Base-by-base conservation (phyloP, 2,888 invertebrate genomes). In the Panorpa germanica region DNA sequence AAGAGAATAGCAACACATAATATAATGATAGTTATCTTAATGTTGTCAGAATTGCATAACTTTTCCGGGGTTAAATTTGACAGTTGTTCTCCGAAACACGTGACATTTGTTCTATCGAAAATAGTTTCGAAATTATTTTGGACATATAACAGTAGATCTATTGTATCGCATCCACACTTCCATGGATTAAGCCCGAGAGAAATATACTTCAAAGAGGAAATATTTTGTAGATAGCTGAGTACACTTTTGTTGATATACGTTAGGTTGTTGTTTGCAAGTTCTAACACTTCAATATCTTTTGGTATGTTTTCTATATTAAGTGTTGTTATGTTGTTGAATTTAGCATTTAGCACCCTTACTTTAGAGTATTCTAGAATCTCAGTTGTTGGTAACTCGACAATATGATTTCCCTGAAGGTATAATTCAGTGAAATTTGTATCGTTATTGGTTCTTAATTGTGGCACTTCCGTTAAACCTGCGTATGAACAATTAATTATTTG, bases 101-200 rank as follows among this genome's bases (percentile, higher is more conserved):
- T 37, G 40, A 54, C 47, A 8, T 45, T 38, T 3, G 39, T 37
- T 4, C 45, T 41, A 36, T 54, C 51, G 0, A 34, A 31, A 11
- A 56, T 52, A 2, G 37, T 38, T n/a, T 40, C 37, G 15, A 45
- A 52, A 26, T 56, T 53, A 4, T 45, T 45, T 33, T 63, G 61
- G 2, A 69, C 45, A 41, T 65, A 70, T 11, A 58, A 53, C 6
- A 74, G 46, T 25, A 81, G 59, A 6, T 61, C 50, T 30, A 57
- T 59, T 13, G 70, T 59, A 1, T 58, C 50, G 43, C 82, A 82
- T 40, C 66, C 61, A 46, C 82, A 82, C 5, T 47, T 45, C 61
- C 78, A 66, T 1, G 72, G 71, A 46, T 82, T 83, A n/a, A 58
- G 51, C 5, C 66, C 55, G 6, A 78, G 49, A 41, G 61, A 61